Percentiles rank a stretch among this genome's conserved stretches.
phyloP scores from a whole-genome alignment of 2,113 vertebrate species.

The Atlantisia rogersi region DNA sequence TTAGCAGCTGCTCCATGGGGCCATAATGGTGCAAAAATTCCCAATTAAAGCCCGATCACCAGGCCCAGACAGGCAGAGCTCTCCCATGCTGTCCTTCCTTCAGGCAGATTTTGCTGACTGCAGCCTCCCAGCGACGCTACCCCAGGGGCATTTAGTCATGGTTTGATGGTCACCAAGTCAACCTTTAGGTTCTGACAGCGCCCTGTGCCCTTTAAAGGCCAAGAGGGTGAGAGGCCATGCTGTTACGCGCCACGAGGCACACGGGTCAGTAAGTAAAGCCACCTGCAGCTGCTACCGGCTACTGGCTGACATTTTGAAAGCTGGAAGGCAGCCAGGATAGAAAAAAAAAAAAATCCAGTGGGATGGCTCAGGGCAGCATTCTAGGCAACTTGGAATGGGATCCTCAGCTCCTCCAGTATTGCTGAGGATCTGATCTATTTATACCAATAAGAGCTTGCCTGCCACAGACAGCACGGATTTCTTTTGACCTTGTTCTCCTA shows the following conservation, averaged over 20 bases:
- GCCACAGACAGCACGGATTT: background rate
- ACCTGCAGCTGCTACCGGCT: slow-evolving; percentile 7
- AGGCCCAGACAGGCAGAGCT: background rate
- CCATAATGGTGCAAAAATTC: background rate
- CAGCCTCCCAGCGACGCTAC: background rate
- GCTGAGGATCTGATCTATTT: slow-evolving; percentile 57
- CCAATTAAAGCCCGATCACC: background rate
- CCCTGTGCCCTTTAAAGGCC: slow-evolving; percentile 25
- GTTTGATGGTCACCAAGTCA: background rate
- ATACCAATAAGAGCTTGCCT: slow-evolving; percentile 10
- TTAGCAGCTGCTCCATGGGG: background rate
- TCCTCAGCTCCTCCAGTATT: background rate
- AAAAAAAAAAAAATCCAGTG: background rate
- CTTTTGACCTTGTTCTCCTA: slow-evolving; percentile 28
- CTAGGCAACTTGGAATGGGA: slow-evolving; percentile 11
- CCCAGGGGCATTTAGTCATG: background rate
- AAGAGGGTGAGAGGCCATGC: background rate
- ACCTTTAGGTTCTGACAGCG: background rate
- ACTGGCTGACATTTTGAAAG: slow-evolving; percentile 58
- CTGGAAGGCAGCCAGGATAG: background rate
- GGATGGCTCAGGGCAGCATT: background rate
- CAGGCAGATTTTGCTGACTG: background rate
- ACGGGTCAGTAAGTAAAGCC: background rate
- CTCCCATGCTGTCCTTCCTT: background rate
- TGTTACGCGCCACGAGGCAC: background rate